Evolutionary conservation across 1,140 invertebrate species (phyloP).

Genomic region (Drosophila mauritiana): DNA sequence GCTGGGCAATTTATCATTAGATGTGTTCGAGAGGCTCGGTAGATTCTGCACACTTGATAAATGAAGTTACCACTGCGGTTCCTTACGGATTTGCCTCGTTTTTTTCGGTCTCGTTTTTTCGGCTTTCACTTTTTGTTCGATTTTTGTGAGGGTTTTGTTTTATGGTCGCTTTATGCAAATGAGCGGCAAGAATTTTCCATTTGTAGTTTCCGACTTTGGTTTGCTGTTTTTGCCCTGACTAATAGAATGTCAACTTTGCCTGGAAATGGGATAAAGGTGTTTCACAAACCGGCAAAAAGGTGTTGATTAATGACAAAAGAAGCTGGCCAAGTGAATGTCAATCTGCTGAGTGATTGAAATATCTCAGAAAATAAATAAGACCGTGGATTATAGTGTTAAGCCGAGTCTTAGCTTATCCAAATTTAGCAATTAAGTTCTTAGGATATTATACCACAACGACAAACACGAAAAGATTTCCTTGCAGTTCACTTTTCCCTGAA

Average conservation of each 20-base stretch:
- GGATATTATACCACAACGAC: background rate
- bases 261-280: constrained; percentile 48
- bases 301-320: constrained; percentile 63
- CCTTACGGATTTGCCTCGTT: constrained; percentile 16
- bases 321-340: constrained; percentile 26
- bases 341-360: constrained; percentile 54
- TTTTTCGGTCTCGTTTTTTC: constrained; percentile 34
- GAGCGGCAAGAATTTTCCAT: constrained; percentile 33
- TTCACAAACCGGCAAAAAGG: constrained; percentile 13
- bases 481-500: background rate
- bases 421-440: background rate
- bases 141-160: constrained; percentile 58
- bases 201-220: constrained; percentile 33
- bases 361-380: constrained; percentile 16
- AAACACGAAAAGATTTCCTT: background rate
- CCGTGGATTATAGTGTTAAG: constrained; percentile 8
- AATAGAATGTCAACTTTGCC: constrained; percentile 47
- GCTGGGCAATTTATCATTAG: constrained; percentile 73
- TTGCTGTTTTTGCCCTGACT: constrained; percentile 19
- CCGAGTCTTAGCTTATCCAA: background rate
- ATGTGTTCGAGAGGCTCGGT: constrained; percentile 24
- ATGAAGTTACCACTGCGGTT: constrained; percentile 55
- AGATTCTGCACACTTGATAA: constrained; percentile 61
- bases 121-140: constrained; percentile 26
- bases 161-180: constrained; percentile 79